Base-by-base conservation (phyloP, 2,797 vertebrate species). In the Chaunax sp. region DNA sequence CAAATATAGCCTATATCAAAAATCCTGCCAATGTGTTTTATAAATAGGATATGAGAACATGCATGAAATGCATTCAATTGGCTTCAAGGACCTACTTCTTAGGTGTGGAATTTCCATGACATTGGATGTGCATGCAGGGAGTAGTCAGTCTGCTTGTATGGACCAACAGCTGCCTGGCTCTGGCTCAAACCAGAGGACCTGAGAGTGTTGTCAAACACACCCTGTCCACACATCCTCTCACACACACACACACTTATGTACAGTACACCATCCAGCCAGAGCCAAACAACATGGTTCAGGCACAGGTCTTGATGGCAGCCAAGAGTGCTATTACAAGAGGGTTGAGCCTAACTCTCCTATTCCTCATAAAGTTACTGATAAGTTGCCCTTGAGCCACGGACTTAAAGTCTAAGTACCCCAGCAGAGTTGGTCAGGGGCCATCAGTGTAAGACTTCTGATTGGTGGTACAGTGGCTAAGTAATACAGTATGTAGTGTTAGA, bases 161-260 rank as follows among this genome's bases (percentile, higher is more conserved):
- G 20, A 33, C 33, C 16, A 57, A 67, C 60, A 73, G 82, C 69
- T 70, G 69, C 20, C 62, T 78, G 71, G 80, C 62, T 1, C 9
- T 12, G 58, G 45, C 57, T 46, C 66, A 71, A 64, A 70, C 16
- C 69, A 23, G 22, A 71, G 62, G 35, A 66, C 51, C 57, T 49
- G n/a, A 45, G 58, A 35, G 30, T 65, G 54, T 38, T 52, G 62
- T 75, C 69, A 68, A 74, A 75, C 62, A 71, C 73, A 75, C 65
- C 63, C 71, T 13, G 66, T 72, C 58, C 64, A 45, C 64, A 64
- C 64, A 64, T 6, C 38, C 41, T 63, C 44, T 40, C 19, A 12
- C 35, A 26, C 30, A 56, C 61, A 44, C 19, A 12, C 35, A 26
- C 30, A 56, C 61, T 64, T 26, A 13, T 47, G 52, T 38, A 28